Percentiles rank a stretch among this genome's conserved stretches.
These are phyloP conservation scores for Xestia sexstrigata DNA, from an alignment of 2,888 invertebrate genomes.

Conservation along the genomic window DNA sequence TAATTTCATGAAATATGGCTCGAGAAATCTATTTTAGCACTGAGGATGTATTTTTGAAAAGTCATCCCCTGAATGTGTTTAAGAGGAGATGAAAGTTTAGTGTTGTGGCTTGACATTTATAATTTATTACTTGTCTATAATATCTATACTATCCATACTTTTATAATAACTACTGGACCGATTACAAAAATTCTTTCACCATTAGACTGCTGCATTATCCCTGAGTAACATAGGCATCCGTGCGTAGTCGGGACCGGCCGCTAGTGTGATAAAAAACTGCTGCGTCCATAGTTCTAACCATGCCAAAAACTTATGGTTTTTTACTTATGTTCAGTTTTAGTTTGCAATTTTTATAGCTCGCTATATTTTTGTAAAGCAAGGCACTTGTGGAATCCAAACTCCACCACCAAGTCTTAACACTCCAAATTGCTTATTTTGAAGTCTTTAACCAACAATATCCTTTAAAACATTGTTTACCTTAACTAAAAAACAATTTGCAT, in stretches of 20 bases:
- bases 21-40: not conserved
- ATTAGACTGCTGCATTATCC: too few relatives aligned
- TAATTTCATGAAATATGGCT: not conserved
- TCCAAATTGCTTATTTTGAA: not conserved
- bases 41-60: not conserved
- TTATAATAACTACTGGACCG: too few relatives aligned
- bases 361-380: not conserved
- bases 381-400: not conserved
- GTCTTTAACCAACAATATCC: not conserved
- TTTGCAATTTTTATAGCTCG: not conserved
- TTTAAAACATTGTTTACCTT: slow-evolving; percentile 10
- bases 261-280: not conserved
- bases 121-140: not conserved
- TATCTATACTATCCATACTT: too few relatives aligned
- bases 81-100: too few relatives aligned
- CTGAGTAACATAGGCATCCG: too few relatives aligned
- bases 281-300: not conserved
- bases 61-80: not conserved
- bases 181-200: too few relatives aligned
- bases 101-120: not conserved
- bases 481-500: slow-evolving; percentile 55
- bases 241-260: too few relatives aligned
- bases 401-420: not conserved
- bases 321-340: not conserved
- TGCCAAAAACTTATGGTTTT: not conserved